Conservation (phyloP, 2,888 invertebrate species). For the Torymus texanus region DNA sequence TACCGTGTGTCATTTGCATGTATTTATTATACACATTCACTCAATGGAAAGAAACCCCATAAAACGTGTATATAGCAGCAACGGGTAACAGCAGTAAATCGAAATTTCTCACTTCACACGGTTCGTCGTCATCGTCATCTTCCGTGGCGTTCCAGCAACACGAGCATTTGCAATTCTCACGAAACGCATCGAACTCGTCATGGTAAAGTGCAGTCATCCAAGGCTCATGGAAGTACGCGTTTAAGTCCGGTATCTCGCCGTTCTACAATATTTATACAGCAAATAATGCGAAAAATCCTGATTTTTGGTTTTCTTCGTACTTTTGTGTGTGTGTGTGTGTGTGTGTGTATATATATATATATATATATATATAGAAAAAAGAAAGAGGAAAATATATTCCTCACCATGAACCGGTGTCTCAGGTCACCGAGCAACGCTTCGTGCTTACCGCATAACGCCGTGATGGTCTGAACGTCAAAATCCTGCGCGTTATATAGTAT, state of each 20-base stretch:
- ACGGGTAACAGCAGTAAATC: too few species aligned
- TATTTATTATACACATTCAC: too few species aligned
- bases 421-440: slow-evolving; percentile 84
- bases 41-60: too few species aligned
- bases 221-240: slow-evolving; percentile 81
- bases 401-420: slow-evolving; percentile 78
- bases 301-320: too few species aligned
- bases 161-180: not conserved
- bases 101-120: too few species aligned
- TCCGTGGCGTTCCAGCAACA: not conserved
- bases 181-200: slow-evolving; percentile 78
- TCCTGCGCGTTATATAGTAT: slow-evolving; percentile 68
- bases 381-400: slow-evolving; percentile 26
- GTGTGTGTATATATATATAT: too few species aligned
- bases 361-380: too few species aligned
- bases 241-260: slow-evolving; percentile 81
- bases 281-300: slow-evolving; percentile 55
- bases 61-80: too few species aligned
- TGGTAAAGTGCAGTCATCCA: slow-evolving; percentile 82
- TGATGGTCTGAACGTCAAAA: slow-evolving; percentile 79
- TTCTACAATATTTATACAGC: too few species aligned
- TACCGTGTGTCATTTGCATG: too few species aligned
- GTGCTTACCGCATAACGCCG: slow-evolving; percentile 83
- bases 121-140: not conserved
- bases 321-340: too few species aligned